Evolutionary conservation across 2,113 vertebrate genomes (phyloP), one percentile per base, ranked within the genome.

Genomic region (Myxocyprinus asiaticus): DNA sequence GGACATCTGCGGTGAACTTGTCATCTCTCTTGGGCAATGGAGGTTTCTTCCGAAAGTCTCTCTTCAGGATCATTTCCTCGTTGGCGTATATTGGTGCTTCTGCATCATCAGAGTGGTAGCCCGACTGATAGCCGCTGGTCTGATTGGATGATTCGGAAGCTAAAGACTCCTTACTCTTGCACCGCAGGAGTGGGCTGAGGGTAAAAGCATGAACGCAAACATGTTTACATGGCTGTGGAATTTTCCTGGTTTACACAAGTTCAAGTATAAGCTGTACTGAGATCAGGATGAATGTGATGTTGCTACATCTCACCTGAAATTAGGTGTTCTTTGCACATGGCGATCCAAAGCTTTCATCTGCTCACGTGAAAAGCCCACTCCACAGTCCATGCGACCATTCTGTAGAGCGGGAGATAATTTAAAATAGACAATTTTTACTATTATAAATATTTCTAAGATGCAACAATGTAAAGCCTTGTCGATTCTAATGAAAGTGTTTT

Each of bases 51-150:
- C 9, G 88, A 85, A 33, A 85, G 83, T 85, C 88, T 85, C 77
- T 91, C 87, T 95, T 95, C 63, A 95, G 92, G 85, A 98, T 94
- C 75, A 94, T 94, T 82, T 98, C 97, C 89, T 98, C 96, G 0
- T 96, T 94, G 78, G 94, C 95, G 73, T 94, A 98, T 71, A 94
- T 86, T 0, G 94, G 90, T 7, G 90, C 90, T 85, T 99, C 98
- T 0, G 95, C 91, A 80, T 99, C 98, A 0, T 99, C 98, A 0
- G 97, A 99, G 86, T 99, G 98, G 86, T 99, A 99, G 8, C 97
- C 98, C 0, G 98, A 99, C 90, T 99, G 98, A 90, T 98, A 99
- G n/a, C 96, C 98, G 0, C 97, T 99, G 0, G 98, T 99, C 91
- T 97, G 98, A 90, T 98, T 97, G 83, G 98, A 99, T 7, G 95